Conservation (phyloP, 30 jellyfish, hydroid and myxozoan species). For the Pseudorhiza aurosa region DNA sequence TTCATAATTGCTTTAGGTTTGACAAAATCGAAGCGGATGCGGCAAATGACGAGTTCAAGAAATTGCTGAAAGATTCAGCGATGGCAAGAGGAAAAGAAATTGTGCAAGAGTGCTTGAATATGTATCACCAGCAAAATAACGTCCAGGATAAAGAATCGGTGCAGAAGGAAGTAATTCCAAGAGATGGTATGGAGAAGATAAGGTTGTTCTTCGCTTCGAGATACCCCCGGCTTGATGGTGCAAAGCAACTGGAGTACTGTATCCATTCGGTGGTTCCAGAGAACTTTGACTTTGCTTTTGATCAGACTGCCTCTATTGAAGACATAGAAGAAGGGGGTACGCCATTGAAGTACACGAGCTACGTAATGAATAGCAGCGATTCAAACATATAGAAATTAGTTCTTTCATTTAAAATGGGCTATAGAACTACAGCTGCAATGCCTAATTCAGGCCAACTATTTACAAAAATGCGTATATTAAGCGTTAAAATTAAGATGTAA, state of each 20-base stretch:
- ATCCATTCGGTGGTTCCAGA: constrained; percentile 3
- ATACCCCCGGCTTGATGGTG: constrained; percentile 31
- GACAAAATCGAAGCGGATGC: constrained; percentile 37
- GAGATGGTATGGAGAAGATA: background rate
- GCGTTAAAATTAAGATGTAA: too few species aligned
- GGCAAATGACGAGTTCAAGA: constrained; percentile 6
- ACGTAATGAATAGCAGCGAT: too few species aligned
- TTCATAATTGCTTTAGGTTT: background rate
- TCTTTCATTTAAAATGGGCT: too few species aligned
- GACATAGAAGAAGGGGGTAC: too few species aligned
- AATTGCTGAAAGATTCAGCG: background rate
- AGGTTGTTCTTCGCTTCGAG: constrained; percentile 21
- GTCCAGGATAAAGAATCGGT: background rate
- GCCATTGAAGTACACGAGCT: too few species aligned
- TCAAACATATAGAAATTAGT: too few species aligned
- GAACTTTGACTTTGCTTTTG: background rate
- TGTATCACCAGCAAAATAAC: background rate
- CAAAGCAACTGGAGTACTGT: background rate
- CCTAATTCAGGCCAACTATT: too few species aligned
- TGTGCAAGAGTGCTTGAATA: background rate
- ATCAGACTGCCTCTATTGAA: background rate
- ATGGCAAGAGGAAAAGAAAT: constrained; percentile 13
- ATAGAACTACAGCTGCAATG: too few species aligned
- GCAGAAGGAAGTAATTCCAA: constrained; percentile 7
- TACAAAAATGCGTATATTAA: too few species aligned